Evolutionary conservation across 2,113 vertebrate species (phyloP).

Genomic region (Asarcornis scutulata): DNA sequence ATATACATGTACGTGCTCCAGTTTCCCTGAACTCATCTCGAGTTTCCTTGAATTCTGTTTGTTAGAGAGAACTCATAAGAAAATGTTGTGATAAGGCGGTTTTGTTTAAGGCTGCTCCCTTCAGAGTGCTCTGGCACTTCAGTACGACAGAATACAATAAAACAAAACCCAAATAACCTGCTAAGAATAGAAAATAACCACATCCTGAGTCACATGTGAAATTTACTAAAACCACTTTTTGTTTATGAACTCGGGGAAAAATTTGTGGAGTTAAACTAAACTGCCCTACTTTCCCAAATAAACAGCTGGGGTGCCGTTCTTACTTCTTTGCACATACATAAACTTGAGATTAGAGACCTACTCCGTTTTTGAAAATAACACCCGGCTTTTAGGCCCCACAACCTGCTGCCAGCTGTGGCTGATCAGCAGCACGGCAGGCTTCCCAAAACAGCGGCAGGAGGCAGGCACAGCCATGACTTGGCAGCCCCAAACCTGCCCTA

Average conservation of each 20-base stretch:
- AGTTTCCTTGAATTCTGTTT: not conserved
- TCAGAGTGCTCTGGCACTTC: too few species aligned
- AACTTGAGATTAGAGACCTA: not conserved
- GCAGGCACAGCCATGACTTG: not conserved
- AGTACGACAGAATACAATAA: accelerated
- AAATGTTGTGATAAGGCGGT: not conserved
- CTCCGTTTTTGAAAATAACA: not conserved
- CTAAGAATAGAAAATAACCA: not conserved
- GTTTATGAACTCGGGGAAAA: not conserved
- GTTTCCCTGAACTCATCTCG: not conserved
- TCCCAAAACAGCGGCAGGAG: not conserved
- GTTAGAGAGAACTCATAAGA: not conserved
- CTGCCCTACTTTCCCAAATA: not conserved
- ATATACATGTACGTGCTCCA: accelerated
- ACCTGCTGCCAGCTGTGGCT: not conserved
- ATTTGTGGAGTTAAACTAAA: not conserved
- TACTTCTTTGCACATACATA: accelerated
- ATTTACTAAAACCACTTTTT: accelerated
- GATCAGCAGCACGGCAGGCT: accelerated
- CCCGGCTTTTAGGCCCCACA: accelerated
- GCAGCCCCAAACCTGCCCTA: not conserved
- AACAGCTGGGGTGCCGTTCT: not conserved
- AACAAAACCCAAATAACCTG: not conserved
- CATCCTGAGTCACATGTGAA: accelerated
- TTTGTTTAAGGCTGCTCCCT: not conserved